These are phyloP conservation scores for Actinostola sp. DNA, from an alignment of 92 coral and sea anemone species.

Conservation along the genomic window DNA sequence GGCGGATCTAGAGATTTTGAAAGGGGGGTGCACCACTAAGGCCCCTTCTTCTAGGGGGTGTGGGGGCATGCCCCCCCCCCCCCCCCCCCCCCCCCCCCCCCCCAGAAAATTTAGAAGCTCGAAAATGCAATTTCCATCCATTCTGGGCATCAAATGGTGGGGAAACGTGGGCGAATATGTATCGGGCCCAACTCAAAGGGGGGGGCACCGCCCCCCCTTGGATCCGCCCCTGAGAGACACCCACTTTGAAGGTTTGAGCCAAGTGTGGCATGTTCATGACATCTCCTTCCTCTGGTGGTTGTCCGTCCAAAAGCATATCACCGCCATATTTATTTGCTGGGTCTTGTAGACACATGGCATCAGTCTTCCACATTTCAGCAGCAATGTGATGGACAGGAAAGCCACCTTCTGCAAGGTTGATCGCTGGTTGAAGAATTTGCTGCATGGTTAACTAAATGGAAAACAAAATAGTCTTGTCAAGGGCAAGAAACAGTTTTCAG, in stretches of 20 bases:
- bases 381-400: constrained; percentile 87
- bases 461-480: background rate
- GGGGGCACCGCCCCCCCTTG: too few species aligned
- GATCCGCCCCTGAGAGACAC: too few species aligned
- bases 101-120: too few species aligned
- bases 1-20: too few species aligned
- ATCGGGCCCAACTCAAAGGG: too few species aligned
- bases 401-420: constrained; percentile 78
- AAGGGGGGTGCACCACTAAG: too few species aligned
- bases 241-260: constrained; percentile 88
- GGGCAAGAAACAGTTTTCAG: background rate
- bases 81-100: too few species aligned
- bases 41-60: too few species aligned
- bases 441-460: constrained; percentile 60
- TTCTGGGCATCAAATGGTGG: too few species aligned
- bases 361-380: constrained; percentile 69
- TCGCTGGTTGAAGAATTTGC: constrained; percentile 87
- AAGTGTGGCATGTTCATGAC: constrained; percentile 88
- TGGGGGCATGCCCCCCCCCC: too few species aligned
- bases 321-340: constrained; percentile 72
- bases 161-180: too few species aligned
- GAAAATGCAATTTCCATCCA: too few species aligned
- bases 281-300: constrained; percentile 87
- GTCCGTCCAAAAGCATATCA: constrained; percentile 81
- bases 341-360: constrained; percentile 37